These are phyloP conservation scores for Acanthopleura granulata DNA, from an alignment of 2,888 invertebrate genomes.

Conservation along the genomic window DNA sequence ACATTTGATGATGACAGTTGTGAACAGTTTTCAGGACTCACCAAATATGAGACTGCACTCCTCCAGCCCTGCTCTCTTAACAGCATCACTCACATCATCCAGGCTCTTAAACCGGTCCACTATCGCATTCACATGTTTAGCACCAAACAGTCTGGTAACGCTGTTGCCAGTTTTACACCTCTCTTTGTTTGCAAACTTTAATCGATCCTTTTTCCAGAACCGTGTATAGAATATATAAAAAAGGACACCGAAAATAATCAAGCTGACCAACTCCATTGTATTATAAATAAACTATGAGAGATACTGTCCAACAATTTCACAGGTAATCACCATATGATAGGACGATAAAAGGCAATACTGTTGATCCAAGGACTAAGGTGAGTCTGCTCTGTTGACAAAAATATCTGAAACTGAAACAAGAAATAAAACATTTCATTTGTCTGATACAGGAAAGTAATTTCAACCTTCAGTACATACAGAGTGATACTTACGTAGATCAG, in stretches of 20 bases:
- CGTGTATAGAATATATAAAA: constrained; percentile 3
- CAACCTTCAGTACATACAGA: too few species aligned
- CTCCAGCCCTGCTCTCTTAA: constrained; percentile 71
- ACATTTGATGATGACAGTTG: too few species aligned
- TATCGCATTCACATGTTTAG: constrained; percentile 41
- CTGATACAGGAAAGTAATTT: too few species aligned
- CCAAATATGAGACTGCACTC: constrained; percentile 72
- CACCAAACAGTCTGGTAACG: constrained; percentile 26
- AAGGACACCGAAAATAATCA: neutral
- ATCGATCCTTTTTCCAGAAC: neutral
- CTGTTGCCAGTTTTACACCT: constrained; percentile 19
- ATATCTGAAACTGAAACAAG: too few species aligned
- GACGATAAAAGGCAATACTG: too few species aligned
- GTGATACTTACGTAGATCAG: too few species aligned
- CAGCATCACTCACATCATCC: constrained; percentile 66
- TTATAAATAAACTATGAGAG: neutral
- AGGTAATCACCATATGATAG: too few species aligned
- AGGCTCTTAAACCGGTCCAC: constrained; percentile 61
- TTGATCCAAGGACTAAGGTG: too few species aligned
- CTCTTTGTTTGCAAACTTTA: neutral
- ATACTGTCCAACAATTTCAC: too few species aligned
- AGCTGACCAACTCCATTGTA: constrained; percentile 3
- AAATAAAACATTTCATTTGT: too few species aligned
- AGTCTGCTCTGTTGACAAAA: too few species aligned
- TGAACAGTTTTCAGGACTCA: constrained; percentile 36